phyloP scores from a whole-genome alignment of 2,888 invertebrate species.

The Drosophila kambysellisi region DNA sequence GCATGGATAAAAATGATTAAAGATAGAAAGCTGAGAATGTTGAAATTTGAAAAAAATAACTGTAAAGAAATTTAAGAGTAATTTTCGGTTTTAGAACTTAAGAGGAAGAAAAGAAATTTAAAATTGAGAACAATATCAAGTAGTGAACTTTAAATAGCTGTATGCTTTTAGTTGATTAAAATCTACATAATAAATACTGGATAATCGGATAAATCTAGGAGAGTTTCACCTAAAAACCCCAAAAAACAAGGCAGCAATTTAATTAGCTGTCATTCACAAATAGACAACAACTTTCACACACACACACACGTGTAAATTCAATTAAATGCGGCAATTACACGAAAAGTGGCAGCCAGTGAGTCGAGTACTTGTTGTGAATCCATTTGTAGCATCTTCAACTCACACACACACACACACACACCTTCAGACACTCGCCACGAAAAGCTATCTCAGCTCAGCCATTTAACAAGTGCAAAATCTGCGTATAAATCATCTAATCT shows the following conservation, averaged over 20 bases:
- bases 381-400: neutral
- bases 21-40: slow-evolving; percentile 31
- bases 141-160: neutral
- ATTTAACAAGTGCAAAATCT: slow-evolving; percentile 72
- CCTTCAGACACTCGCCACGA: neutral
- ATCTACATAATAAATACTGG: neutral
- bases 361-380: slow-evolving; percentile 1
- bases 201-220: neutral
- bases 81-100: neutral
- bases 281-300: slow-evolving; percentile 19
- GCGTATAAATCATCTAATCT: slow-evolving; percentile 75
- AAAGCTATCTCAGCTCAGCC: slow-evolving; percentile 22
- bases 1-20: slow-evolving; percentile 28
- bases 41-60: neutral
- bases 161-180: neutral
- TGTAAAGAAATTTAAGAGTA: neutral
- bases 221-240: neutral
- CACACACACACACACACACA: slow-evolving; percentile 11
- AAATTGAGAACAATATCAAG: neutral
- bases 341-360: slow-evolving; percentile 7
- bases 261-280: slow-evolving; percentile 28
- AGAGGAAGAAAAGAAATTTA: neutral
- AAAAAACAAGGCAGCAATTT: slow-evolving; percentile 24
- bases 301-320: slow-evolving; percentile 36
- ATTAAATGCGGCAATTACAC: slow-evolving; percentile 40